phyloP scores from a whole-genome alignment of 2,888 invertebrate genomes.

The Fragum sueziense region DNA sequence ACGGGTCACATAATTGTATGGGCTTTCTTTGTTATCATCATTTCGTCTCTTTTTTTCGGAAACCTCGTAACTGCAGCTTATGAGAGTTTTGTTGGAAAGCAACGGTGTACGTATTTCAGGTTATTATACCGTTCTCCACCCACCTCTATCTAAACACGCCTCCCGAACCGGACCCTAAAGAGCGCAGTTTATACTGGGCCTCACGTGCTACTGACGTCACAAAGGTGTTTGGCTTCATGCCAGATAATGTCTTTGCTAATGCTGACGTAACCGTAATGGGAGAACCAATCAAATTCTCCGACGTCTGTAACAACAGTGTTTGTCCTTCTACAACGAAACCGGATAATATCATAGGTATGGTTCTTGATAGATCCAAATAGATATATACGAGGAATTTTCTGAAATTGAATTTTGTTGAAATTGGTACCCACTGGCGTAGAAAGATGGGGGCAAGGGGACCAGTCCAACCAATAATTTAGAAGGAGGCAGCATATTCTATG shows the following conservation, averaged over 20 bases:
- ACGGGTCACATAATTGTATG: no score
- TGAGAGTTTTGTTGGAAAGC: no score
- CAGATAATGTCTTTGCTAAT: slow-evolving; percentile 71
- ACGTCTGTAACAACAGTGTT: slow-evolving; percentile 60
- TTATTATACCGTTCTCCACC: slow-evolving; percentile 74
- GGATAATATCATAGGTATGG: slow-evolving; percentile 76
- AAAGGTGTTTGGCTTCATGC: slow-evolving; percentile 74
- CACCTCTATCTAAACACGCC: slow-evolving; percentile 76
- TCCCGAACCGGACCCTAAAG: slow-evolving; percentile 75
- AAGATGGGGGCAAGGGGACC: no score
- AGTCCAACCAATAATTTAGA: no score
- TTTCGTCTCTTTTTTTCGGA: no score
- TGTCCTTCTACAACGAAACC: slow-evolving; percentile 68
- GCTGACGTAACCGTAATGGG: slow-evolving; percentile 70
- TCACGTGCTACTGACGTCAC: slow-evolving; percentile 72
- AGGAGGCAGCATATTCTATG: no score
- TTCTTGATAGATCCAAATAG: no score
- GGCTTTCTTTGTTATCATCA: no score
- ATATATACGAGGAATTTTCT: no score
- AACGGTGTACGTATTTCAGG: slow-evolving; percentile 65
- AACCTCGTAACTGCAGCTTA: no score
- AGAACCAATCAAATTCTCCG: slow-evolving; percentile 55
- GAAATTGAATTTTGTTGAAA: no score
- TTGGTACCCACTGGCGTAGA: no score
- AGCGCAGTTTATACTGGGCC: slow-evolving; percentile 79